Base-by-base conservation (phyloP, 2,888 invertebrate species). In the Trichogramma evanescens region DNA sequence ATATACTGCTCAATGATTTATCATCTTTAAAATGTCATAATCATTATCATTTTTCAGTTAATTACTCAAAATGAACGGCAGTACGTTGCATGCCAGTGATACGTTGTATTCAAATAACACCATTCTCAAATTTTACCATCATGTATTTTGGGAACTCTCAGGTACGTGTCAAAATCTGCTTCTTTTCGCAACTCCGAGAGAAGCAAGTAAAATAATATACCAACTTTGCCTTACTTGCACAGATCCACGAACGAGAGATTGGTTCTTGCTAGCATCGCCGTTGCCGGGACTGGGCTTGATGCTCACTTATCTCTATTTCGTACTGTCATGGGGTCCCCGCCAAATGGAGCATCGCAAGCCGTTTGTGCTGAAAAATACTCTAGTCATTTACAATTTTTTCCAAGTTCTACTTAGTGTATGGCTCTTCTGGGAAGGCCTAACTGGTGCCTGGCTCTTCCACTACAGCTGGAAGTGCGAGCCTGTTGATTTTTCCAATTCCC, bases 391-490 rank as follows among this genome's bases (percentile, higher is more conserved):
- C 80, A 96, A 96, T 79, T 87, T 93, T 65, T 71, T 91, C 45
- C 95, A 96, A 84, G 93, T 95, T 8, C 62, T 89, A 8, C 83
- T 93, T 60, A 95, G 94, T 73, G 79, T 84, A 42, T 94, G 86
- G 83, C 80, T 93, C 66, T 93, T 94, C 74, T 81, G 84, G 73
- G 89, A 90, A 87, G 89, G 88, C 58, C 81, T 90, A 55, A 85
- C 85, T 66, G 86, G 83, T 0, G 91, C 89, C 7, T 93, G 93
- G 93, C 81, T 89, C 65, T 82, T 82, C 63, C 86, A 86, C 63
- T 96, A 95, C 81, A 93, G 88, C 79, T 91, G 91, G 85, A 88
- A 86, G 71, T 96, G 95, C 77, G 91, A 96, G 78, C 92, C 94
- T 4, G 93, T 96, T 0, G 94, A 96, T 78, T 89, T 85, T 72